Evolutionary conservation across 2,888 invertebrate species (phyloP).

Genomic region (Heterodera filipjevi): DNA sequence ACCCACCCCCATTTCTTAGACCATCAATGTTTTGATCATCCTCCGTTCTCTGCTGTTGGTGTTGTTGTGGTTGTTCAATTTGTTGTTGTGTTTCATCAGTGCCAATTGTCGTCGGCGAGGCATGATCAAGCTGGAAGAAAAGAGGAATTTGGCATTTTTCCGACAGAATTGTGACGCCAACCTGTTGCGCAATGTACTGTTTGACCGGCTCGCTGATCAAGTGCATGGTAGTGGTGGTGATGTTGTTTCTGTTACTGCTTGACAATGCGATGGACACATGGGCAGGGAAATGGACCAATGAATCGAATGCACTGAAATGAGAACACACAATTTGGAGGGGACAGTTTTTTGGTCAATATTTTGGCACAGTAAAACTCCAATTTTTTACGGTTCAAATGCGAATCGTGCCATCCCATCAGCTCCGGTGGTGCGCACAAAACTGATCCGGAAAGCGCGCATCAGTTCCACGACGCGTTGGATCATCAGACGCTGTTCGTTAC

Average conservation of each 20-base stretch:
- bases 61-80: too few relatives aligned
- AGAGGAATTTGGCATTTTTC: background rate
- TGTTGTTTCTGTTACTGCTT: background rate
- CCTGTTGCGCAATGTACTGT: slow-evolving; percentile 13
- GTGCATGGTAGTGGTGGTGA: background rate
- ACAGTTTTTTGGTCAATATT: too few relatives aligned
- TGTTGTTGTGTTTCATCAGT: too few relatives aligned
- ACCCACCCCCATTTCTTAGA: too few relatives aligned
- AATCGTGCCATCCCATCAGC: background rate
- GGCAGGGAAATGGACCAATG: background rate
- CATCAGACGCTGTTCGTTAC: background rate
- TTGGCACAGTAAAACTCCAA: too few relatives aligned
- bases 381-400: slow-evolving; percentile 4
- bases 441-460: background rate
- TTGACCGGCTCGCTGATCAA: slow-evolving; percentile 1
- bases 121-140: background rate
- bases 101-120: background rate
- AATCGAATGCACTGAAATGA: background rate
- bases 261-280: background rate
- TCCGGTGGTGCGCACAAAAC: background rate
- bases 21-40: too few relatives aligned
- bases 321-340: background rate
- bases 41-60: too few relatives aligned
- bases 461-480: background rate
- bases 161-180: too few relatives aligned